Evolutionary conservation across 2,113 vertebrate species (phyloP).

Genomic region (Bos javanicus): DNA sequence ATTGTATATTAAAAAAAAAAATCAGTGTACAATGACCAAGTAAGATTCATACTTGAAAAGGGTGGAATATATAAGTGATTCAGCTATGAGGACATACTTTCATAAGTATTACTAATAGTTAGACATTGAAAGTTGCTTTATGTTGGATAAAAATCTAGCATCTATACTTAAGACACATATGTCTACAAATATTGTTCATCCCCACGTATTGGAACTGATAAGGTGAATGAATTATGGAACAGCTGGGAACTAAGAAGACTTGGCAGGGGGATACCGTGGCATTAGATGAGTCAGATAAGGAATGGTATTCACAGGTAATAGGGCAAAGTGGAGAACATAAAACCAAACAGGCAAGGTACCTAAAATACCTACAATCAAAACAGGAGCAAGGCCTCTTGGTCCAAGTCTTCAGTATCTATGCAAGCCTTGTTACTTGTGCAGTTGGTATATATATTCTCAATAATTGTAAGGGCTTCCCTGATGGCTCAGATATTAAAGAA

Average conservation of each 20-base stretch:
- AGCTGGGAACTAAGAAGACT: not conserved
- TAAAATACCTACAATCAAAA: not conserved
- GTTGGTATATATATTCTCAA: not conserved
- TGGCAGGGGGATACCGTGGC: not conserved
- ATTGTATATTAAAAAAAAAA: not conserved
- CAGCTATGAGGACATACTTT: not conserved
- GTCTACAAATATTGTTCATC: not conserved
- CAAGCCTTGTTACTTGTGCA: not conserved
- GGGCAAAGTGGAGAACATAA: not conserved
- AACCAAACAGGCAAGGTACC: not conserved
- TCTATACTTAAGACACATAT: not conserved
- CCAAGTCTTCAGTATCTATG: not conserved
- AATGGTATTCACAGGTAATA: not conserved
- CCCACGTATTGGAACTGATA: not conserved
- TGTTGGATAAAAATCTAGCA: not conserved
- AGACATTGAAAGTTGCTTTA: not conserved
- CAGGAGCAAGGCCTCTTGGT: not conserved
- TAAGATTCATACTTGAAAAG: not conserved
- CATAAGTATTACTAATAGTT: not conserved
- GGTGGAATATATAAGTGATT: not conserved
- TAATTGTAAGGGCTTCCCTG: not conserved
- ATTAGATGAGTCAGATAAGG: not conserved
- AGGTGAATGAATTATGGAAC: not conserved
- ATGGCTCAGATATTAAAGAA: not conserved
- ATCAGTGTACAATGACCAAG: not conserved